phyloP scores from a whole-genome alignment of 2,888 invertebrate genomes.

The Drosophila pseudotalamancana region DNA sequence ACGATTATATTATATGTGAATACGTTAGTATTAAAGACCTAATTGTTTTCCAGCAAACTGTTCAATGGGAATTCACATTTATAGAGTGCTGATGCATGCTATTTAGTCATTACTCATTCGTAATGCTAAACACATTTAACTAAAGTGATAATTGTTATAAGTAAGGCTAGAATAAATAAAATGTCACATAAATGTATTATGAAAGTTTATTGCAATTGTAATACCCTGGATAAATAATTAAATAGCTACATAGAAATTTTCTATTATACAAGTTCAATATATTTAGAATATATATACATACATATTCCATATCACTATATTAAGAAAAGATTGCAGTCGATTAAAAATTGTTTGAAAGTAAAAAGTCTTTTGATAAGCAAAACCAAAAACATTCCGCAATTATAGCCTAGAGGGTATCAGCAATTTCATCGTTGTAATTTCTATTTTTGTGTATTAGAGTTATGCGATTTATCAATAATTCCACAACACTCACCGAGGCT shows the following conservation, averaged over 20 bases:
- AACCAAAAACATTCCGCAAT: no score
- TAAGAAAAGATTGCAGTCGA: no score
- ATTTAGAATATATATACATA: neutral
- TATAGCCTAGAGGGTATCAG: no score
- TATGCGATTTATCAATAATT: constrained; percentile 10
- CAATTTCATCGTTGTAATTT: constrained; percentile 2
- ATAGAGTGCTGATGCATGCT: neutral
- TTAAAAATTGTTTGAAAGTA: no score
- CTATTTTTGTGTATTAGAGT: neutral
- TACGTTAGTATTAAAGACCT: neutral
- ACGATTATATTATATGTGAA: neutral
- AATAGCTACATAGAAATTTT: no score
- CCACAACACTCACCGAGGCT: neutral
- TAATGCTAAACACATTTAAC: neutral
- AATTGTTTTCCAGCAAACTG: neutral
- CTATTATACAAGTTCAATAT: neutral
- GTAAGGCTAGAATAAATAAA: neutral
- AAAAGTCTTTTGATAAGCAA: no score
- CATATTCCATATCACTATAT: no score
- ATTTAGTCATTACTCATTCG: constrained; percentile 9
- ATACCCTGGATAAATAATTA: neutral
- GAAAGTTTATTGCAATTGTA: neutral
- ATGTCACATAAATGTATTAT: constrained; percentile 1
- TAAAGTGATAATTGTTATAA: neutral
- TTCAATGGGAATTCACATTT: constrained; percentile 8